phyloP scores from a whole-genome alignment of 2,113 vertebrate genomes.

The Myanophis thanlyinensis region DNA sequence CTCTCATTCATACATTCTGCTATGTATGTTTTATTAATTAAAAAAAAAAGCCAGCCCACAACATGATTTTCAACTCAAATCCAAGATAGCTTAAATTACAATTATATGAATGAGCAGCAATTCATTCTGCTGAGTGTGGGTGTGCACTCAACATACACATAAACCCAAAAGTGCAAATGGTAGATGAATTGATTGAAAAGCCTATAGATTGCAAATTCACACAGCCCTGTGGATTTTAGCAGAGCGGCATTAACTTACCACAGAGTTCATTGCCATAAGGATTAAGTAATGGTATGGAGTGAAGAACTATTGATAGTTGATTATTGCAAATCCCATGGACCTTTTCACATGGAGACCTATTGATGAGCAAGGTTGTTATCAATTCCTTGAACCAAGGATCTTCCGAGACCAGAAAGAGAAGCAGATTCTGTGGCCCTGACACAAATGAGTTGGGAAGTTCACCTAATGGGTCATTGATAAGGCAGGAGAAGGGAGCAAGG shows the following conservation, averaged over 20 bases:
- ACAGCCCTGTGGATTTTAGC: conserved; percentile 17
- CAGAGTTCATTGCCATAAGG: not conserved
- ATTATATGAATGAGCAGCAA: conserved; percentile 8
- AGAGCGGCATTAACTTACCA: not conserved
- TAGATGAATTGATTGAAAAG: conserved; percentile 19
- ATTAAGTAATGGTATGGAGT: conserved; percentile 25
- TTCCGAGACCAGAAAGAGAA: conserved; percentile 24
- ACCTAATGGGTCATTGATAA: conserved; percentile 43
- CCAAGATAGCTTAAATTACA: conserved; percentile 22
- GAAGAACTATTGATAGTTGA: conserved; percentile 34
- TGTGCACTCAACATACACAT: not conserved
- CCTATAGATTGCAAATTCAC: not conserved
- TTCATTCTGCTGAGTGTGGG: not conserved
- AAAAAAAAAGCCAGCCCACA: conserved; percentile 5
- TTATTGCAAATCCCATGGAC: conserved; percentile 38
- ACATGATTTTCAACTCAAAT: not conserved
- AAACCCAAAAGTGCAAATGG: not conserved
- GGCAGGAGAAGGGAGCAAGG: not conserved
- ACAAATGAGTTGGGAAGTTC: conserved; percentile 34
- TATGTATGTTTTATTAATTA: not conserved
- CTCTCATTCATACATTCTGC: not conserved
- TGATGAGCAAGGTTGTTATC: conserved; percentile 21
- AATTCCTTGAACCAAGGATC: conserved; percentile 31
- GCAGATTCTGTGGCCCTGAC: conserved; percentile 32
- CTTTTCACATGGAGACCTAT: conserved; percentile 25